phyloP scores from a whole-genome alignment of 1,140 invertebrate genomes.

The Pseudomyrmex gracilis region DNA sequence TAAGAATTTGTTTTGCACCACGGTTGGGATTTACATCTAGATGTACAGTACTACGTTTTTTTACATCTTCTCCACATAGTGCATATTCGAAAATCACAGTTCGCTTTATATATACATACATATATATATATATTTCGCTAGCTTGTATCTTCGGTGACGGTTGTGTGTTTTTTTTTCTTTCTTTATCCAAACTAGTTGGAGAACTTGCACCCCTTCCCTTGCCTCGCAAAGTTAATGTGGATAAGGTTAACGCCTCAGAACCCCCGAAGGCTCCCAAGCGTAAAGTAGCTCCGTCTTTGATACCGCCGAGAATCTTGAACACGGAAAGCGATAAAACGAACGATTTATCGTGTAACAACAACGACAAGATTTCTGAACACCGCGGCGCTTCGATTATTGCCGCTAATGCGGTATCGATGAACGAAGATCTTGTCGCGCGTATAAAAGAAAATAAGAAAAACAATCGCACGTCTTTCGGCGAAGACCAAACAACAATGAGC shows the following conservation, averaged over 20 bases:
- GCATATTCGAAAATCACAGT: too few species aligned
- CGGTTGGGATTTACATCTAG: background rate
- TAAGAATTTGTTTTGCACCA: background rate
- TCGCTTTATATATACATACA: background rate
- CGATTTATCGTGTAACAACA: background rate
- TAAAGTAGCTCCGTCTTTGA: conserved; percentile 47
- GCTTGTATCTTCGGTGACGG: conserved; percentile 58
- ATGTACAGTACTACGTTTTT: background rate
- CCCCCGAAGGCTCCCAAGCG: conserved; percentile 62
- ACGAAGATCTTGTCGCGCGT: background rate
- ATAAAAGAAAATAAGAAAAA: background rate
- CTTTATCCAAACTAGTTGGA: conserved; percentile 65
- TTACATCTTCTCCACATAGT: background rate
- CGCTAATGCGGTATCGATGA: background rate
- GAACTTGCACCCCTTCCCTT: conserved; percentile 72
- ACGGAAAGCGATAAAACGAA: background rate
- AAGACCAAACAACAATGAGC: background rate
- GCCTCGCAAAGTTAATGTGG: conserved; percentile 70
- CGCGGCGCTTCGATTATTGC: background rate
- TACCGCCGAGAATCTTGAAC: conserved; percentile 27
- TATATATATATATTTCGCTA: conserved; percentile 31
- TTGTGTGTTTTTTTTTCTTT: conserved; percentile 64
- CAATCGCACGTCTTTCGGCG: background rate
- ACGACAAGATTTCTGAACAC: background rate
- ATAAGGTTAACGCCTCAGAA: conserved; percentile 13